Evolutionary conservation across 1,140 invertebrate species (phyloP), one percentile per base, ranked within the genome.

Genomic region (Glomeris maerens): DNA sequence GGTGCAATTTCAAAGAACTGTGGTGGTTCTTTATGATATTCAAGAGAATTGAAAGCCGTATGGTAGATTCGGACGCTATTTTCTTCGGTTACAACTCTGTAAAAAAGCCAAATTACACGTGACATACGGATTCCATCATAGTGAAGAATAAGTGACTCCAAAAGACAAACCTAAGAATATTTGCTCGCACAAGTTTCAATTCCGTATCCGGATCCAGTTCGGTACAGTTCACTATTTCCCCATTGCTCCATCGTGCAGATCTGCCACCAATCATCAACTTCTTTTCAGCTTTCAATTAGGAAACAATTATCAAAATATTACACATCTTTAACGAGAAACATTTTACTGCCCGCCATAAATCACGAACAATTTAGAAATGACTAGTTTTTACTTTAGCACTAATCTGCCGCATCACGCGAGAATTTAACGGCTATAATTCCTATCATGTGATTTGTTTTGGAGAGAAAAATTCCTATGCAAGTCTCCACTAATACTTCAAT

Each of bases 11-110:
- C 83, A 52, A 93, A 65, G 66, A 70, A 90, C 53, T 84, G 80
- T 23, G 77, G 65, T 41, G 90, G 86, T 63, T 77, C 77, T 27
- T 78, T 85, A 63, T 86, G 85, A 62, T 89, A 91, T 53, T 82
- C 75, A 54, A 81, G 72, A 0, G 81, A 79, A 70, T 95, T 95
- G 61, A 90, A 84, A 45, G 76, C 68, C 50, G 77, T 80, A 65
- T 86, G 85, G 64, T 89, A 93, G 38, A 92, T 58, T 28, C 73
- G 74, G 31, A 78, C 71, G 1, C 54, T 58, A 10, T 79, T 74
- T 36, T 78, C 76, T 57, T 84, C 81, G 20, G 75, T 67, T 1
- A 89, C 73, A 54, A 91, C 67, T 49, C 84, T 78, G 51, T 60
- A 59, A 53, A 40, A 52, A 50, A 13, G 48, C 0, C 28, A 52